Base-by-base conservation (phyloP, 2,113 vertebrate species). In the Phrynocephalus versicolor region DNA sequence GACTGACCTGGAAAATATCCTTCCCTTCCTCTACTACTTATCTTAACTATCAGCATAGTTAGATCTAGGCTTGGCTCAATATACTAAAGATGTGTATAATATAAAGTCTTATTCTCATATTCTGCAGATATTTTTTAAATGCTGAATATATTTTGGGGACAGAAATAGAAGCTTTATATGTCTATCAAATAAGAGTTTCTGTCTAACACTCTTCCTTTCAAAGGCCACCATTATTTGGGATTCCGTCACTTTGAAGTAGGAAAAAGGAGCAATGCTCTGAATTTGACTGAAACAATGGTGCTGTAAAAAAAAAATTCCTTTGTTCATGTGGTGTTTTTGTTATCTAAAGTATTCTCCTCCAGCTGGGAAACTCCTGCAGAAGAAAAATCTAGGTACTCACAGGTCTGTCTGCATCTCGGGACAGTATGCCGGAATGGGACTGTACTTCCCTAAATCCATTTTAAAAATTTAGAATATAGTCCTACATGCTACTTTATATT, bases 91-190 rank as follows among this genome's bases (percentile, higher is more conserved):
- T 21, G 3, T 64, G 58, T 27, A 16, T 41, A 8, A 41, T 41
- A 7, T 9, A 60, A 65, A 12, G 37, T 79, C 65, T 30, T 39
- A 27, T 14, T 57, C 88, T 41, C 85, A 79, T 87, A 57, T 6
- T 77, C 21, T 86, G 80, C 89, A 67, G 30, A 91, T 87, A 79
- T 16, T 51, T 51, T 51, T 51, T 51, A 71, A 89, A 0, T 0
- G 65, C 39, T 69, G 75, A 58, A 81, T 85, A 45, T 76, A 21
- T 84, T 65, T 64, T 90, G 86, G 8, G 81, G 79, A 39, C 33
- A 82, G 35, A 89, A 45, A 84, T 7, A 13, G 35, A 23, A 77
- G 37, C 87, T 90, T 90, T 85, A 18, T 51, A 79, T 15, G 74
- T 82, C 45, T 18, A 69, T 3, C 88, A 73, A 84, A 86, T 15